Evolutionary conservation across 2,888 invertebrate species (phyloP).

Genomic region (Drosophila hamatofila): DNA sequence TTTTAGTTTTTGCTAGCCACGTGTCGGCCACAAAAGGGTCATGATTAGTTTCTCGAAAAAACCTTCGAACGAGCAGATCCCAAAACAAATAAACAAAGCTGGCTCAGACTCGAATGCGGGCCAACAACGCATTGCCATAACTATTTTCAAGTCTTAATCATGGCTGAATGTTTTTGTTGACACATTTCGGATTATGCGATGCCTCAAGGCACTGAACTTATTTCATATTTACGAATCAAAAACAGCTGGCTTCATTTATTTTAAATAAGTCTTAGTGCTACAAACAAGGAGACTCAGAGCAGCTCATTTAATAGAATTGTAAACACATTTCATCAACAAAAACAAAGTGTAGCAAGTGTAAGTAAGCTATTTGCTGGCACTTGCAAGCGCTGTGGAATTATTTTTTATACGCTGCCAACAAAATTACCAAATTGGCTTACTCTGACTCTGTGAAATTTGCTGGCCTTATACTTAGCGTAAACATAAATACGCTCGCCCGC

Average conservation of each 20-base stretch:
- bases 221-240: constrained; percentile 58
- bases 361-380: constrained; percentile 16
- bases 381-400: constrained; percentile 12
- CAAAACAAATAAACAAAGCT: constrained; percentile 13
- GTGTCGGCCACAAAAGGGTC: constrained; percentile 77
- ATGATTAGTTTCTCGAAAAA: constrained; percentile 67
- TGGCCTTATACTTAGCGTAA: constrained; percentile 19
- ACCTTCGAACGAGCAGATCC: not conserved
- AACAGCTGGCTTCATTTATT: constrained; percentile 3
- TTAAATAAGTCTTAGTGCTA: not conserved
- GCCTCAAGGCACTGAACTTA: constrained; percentile 45
- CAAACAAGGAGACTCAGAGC: not conserved
- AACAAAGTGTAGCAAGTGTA: not conserved
- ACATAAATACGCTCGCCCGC: not conserved
- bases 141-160: constrained; percentile 30
- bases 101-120: constrained; percentile 10
- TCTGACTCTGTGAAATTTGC: constrained; percentile 41
- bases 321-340: constrained; percentile 1
- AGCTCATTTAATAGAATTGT: not conserved
- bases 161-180: constrained; percentile 15
- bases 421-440: constrained; percentile 53
- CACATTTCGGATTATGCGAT: constrained; percentile 41
- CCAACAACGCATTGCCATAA: constrained; percentile 21
- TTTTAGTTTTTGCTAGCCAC: constrained; percentile 68
- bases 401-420: constrained; percentile 19